Conservation (phyloP, 2,888 invertebrate genomes). For the Mesorhabditis sp. region DNA sequence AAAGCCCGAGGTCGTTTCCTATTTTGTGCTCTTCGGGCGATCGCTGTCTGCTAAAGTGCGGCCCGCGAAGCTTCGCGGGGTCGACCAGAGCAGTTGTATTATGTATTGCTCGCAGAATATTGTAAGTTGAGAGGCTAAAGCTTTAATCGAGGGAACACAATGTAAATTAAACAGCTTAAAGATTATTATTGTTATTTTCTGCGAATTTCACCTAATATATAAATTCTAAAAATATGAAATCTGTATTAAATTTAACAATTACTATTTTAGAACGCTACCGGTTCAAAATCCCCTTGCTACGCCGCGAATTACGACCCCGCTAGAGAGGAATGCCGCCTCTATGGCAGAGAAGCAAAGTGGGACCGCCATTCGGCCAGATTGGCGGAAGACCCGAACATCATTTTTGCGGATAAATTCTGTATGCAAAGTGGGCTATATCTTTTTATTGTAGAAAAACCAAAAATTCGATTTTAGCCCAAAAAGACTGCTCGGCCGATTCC, state of each 20-base stretch:
- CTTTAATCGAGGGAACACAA: too few relatives aligned
- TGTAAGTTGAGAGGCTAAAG: constrained; percentile 15
- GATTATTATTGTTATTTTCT: too few relatives aligned
- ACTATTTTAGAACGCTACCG: constrained; percentile 28
- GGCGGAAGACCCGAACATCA: constrained; percentile 27
- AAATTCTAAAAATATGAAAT: not conserved
- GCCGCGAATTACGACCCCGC: constrained; percentile 36
- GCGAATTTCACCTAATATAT: too few relatives aligned
- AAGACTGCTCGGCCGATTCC: constrained; percentile 32
- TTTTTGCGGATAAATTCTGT: constrained; percentile 41
- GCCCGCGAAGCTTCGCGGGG: constrained; percentile 27
- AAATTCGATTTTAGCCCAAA: constrained; percentile 23
- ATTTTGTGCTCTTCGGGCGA: constrained; percentile 35
- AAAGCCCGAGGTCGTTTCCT: constrained; percentile 25
- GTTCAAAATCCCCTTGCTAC: constrained; percentile 26
- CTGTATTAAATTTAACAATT: too few relatives aligned
- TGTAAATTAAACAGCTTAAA: too few relatives aligned
- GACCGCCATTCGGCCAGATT: constrained; percentile 18
- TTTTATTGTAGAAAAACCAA: not conserved
- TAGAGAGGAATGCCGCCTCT: constrained; percentile 34
- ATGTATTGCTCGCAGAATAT: constrained; percentile 41
- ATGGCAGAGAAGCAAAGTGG: constrained; percentile 20
- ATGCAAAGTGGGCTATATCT: constrained; percentile 21
- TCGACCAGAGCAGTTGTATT: constrained; percentile 37
- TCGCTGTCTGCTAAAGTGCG: constrained; percentile 18